phyloP scores from a whole-genome alignment of 1,140 invertebrate species.

The Daktulosphaira vitifoliae region DNA sequence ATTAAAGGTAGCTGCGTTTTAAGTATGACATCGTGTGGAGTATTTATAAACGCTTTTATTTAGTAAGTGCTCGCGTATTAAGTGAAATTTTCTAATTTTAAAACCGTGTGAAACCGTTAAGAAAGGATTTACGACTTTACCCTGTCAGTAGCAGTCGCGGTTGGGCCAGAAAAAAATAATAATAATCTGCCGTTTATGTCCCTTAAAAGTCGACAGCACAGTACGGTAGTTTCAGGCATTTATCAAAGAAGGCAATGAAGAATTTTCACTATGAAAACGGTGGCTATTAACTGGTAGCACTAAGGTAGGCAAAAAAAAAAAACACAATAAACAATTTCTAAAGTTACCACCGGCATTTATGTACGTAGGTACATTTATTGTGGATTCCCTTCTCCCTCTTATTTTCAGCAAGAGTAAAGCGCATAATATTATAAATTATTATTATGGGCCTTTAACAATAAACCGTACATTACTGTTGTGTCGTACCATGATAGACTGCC shows the following conservation, averaged over 20 bases:
- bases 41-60: too few relatives aligned
- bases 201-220: background rate
- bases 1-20: too few relatives aligned
- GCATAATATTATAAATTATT: too few relatives aligned
- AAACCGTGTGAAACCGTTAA: slow-evolving; percentile 24
- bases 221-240: background rate
- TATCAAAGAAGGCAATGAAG: background rate
- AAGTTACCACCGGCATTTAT: background rate
- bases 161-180: background rate
- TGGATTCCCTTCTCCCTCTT: too few relatives aligned
- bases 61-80: too few relatives aligned
- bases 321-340: background rate
- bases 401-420: too few relatives aligned
- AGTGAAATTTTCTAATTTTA: slow-evolving; percentile 21
- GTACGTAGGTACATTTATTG: too few relatives aligned
- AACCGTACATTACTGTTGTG: background rate
- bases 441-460: too few relatives aligned
- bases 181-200: slow-evolving; percentile 4
- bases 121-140: slow-evolving; percentile 28
- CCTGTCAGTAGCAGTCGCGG: slow-evolving; percentile 13
- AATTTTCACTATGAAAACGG: background rate
- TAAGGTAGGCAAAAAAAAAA: background rate
- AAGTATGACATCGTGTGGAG: too few relatives aligned
- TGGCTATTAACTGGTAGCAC: too few relatives aligned
- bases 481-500: slow-evolving; percentile 14